Base-by-base conservation (phyloP, 2,888 invertebrate genomes). In the Drosophila recens region DNA sequence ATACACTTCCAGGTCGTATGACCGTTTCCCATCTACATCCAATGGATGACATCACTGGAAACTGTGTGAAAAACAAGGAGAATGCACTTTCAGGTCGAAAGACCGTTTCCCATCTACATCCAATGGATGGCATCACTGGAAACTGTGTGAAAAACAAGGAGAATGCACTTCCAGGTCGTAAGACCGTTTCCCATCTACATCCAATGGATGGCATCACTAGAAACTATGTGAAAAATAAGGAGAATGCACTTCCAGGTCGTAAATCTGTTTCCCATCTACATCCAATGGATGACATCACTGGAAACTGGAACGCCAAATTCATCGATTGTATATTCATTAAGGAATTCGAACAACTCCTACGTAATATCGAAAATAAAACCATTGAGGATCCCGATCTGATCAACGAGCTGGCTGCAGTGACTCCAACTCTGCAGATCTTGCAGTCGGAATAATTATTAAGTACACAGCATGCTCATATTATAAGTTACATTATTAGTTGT, bases 341-440 rank as follows among this genome's bases (percentile, higher is more conserved):
- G 5, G 62, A 51, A 8, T n/a, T 65, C 15, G 33, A 57, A 6
- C 36, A 53, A 13, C 53, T 79, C 1, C 3, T 76, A 0, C 6
- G 13, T 0, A 48, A 45, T 30, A 64, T 80, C 42, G 74, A 81
- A 9, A 67, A 63, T 34, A 69, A 65, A 0, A 42, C 48, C 0
- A 11, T 66, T 4, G 2, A 20, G 1, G 59, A 79, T 20, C 34
- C 54, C 3, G 15, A 13, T 2, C 23, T 69, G 27, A 51, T 67
- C 5, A 23, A 57, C 3, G 72, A 70, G 23, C 9, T 81, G 45
- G 52, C 42, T 9, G 23, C 4, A 0, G 4, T 81, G 34, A 36
- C 63, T 1, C 75, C 75, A 9, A 0, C 64, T 0, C 30, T 79
- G 8, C 17, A 34, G 34, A 9, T n/a, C 3, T 10, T 74, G 10